phyloP scores from a whole-genome alignment of 2,797 vertebrate genomes.

The Intellagama lesueurii region DNA sequence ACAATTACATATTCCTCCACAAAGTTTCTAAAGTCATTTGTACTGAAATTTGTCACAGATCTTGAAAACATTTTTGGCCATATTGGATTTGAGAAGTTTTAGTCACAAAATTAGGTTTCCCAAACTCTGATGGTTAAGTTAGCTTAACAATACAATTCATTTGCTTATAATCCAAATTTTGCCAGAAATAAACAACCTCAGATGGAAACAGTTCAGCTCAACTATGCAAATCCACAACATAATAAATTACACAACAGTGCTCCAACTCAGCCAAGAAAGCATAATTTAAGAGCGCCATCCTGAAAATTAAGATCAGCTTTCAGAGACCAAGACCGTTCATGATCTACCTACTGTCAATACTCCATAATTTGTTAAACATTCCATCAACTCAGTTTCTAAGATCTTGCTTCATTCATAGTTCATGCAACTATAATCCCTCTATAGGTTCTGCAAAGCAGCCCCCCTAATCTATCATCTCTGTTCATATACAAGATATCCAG shows the following conservation, averaged over 20 bases:
- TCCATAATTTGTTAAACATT: background rate
- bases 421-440: background rate
- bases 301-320: background rate
- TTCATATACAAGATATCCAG: background rate
- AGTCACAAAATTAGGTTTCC: too few relatives aligned
- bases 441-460: background rate
- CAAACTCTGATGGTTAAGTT: too few relatives aligned
- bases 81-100: too few relatives aligned
- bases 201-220: background rate
- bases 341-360: background rate
- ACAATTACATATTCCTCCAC: background rate
- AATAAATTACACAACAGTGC: slow-evolving; percentile 4
- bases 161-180: background rate
- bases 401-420: background rate
- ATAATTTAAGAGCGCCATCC: background rate
- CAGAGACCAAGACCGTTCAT: background rate
- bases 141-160: background rate
- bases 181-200: background rate
- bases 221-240: background rate
- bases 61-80: background rate
- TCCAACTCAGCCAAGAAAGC: background rate
- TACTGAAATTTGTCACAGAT: background rate
- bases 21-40: background rate
- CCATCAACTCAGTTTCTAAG: slow-evolving; percentile 17
- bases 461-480: background rate